Conservation (phyloP, 2,113 vertebrate species). For the Peromyscus maniculatus region DNA sequence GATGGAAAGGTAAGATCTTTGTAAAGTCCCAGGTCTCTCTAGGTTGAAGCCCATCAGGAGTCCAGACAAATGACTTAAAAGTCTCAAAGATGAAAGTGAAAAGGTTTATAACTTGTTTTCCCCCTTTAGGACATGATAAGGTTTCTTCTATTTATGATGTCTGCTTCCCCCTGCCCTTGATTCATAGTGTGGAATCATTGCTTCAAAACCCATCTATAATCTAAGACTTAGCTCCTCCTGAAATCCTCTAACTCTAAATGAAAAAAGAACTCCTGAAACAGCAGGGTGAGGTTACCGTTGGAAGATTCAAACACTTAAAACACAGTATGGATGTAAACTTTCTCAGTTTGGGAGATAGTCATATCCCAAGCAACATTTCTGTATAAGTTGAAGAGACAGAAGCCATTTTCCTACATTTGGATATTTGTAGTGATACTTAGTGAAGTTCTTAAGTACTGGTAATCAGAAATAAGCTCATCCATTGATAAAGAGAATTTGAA, state of each 20-base stretch:
- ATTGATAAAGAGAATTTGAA: background rate
- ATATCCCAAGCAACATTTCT: background rate
- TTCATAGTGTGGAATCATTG: constrained; percentile 46
- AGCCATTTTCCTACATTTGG: background rate
- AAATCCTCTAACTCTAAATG: background rate
- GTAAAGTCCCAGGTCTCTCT: constrained; percentile 51
- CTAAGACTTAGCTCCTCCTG: background rate
- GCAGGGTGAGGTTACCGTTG: background rate
- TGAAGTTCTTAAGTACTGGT: background rate
- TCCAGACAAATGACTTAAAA: constrained; percentile 63
- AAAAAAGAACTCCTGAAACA: background rate
- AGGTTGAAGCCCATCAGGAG: constrained; percentile 36
- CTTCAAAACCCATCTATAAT: constrained; percentile 22
- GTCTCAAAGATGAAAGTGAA: constrained; percentile 48
- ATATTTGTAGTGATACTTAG: background rate
- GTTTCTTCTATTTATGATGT: constrained; percentile 35
- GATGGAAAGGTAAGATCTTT: constrained; percentile 26
- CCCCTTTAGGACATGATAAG: background rate
- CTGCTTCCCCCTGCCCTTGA: background rate
- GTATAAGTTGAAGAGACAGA: background rate
- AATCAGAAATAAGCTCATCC: background rate
- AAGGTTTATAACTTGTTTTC: background rate
- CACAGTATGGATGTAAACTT: background rate
- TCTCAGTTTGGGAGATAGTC: background rate
- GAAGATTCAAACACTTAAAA: background rate